These are phyloP conservation scores for Watersipora subatra DNA, from an alignment of 1,140 invertebrate genomes.

Conservation along the genomic window DNA sequence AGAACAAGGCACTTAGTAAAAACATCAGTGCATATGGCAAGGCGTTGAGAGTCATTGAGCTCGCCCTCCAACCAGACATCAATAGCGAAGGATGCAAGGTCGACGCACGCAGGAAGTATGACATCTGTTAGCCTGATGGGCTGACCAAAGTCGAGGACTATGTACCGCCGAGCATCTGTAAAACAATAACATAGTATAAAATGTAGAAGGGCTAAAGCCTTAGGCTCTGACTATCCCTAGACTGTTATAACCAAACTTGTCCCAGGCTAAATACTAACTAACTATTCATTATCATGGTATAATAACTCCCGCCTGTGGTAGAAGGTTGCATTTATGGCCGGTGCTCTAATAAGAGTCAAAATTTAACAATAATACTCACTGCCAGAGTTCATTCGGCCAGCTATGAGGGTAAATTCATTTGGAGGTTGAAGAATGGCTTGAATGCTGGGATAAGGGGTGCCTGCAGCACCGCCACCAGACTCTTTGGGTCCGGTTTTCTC, in stretches of 20 bases:
- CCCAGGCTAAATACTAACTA: too few relatives aligned
- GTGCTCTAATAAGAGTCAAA: too few relatives aligned
- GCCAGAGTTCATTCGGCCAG: constrained; percentile 66
- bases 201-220: too few relatives aligned
- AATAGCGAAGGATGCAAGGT: constrained; percentile 70
- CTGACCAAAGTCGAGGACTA: constrained; percentile 76
- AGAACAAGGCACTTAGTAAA: constrained; percentile 64
- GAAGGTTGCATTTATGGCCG: too few relatives aligned
- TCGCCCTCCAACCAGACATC: constrained; percentile 71
- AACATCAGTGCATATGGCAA: constrained; percentile 76
- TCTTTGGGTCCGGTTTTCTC: constrained; percentile 10
- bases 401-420: not conserved
- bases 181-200: constrained; percentile 6
- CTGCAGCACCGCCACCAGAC: not conserved
- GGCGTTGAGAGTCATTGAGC: constrained; percentile 62
- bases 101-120: constrained; percentile 68
- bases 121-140: constrained; percentile 72
- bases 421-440: constrained; percentile 56
- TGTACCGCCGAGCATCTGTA: constrained; percentile 57
- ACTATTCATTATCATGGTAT: too few relatives aligned
- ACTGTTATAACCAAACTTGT: too few relatives aligned
- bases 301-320: too few relatives aligned
- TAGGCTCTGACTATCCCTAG: too few relatives aligned
- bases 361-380: not conserved
- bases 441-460: constrained; percentile 51